phyloP scores from a whole-genome alignment of 2,888 invertebrate species.

The Ochropleura plecta region DNA sequence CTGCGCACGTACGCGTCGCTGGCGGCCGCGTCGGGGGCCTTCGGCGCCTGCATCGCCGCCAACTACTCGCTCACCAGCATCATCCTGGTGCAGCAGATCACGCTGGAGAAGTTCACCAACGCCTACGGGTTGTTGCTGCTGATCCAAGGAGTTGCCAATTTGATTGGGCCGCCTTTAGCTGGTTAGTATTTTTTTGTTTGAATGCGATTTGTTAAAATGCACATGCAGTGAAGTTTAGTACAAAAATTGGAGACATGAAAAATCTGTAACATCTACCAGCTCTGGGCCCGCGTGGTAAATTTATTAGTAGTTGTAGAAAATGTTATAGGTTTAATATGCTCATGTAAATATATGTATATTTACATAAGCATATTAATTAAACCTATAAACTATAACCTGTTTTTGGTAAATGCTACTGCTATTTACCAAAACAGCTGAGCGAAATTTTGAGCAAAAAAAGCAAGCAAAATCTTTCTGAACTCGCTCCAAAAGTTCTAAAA shows the following conservation, averaged over 20 bases:
- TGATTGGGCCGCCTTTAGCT: slow-evolving; percentile 97
- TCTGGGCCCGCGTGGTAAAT: neutral
- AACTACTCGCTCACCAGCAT: slow-evolving; percentile 98
- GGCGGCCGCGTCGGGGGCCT: slow-evolving; percentile 93
- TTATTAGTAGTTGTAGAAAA: neutral
- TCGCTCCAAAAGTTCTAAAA: neutral
- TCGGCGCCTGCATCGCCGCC: slow-evolving; percentile 97
- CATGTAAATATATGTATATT: too few relatives aligned
- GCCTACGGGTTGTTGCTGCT: slow-evolving; percentile 97
- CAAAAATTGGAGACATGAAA: neutral
- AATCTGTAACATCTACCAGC: neutral
- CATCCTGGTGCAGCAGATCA: slow-evolving; percentile 96
- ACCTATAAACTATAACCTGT: too few relatives aligned
- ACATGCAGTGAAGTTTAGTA: neutral
- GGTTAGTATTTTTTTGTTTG: slow-evolving; percentile 89
- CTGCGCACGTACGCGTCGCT: slow-evolving; percentile 90
- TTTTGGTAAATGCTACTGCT: neutral
- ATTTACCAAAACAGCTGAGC: neutral
- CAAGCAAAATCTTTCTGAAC: neutral
- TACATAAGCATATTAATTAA: too few relatives aligned
- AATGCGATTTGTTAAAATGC: neutral
- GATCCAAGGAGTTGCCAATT: slow-evolving; percentile 97
- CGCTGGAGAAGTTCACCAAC: slow-evolving; percentile 97
- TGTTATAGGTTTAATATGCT: neutral
- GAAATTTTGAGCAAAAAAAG: neutral